These are phyloP conservation scores for Noctua pronuba DNA, from an alignment of 2,888 invertebrate genomes.

Conservation along the genomic window DNA sequence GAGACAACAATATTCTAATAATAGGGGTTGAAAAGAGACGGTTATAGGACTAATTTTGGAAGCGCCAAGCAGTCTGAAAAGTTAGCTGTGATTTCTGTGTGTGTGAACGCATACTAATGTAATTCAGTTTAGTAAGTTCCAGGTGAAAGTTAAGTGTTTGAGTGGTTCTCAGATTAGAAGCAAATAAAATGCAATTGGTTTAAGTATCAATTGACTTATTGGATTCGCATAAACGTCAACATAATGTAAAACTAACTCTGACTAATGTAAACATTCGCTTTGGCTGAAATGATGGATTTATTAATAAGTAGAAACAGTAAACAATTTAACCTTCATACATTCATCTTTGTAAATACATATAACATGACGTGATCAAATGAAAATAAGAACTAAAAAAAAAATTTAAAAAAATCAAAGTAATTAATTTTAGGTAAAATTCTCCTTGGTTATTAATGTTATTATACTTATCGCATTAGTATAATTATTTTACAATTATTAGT, in stretches of 20 bases:
- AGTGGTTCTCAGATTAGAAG: conserved; percentile 46
- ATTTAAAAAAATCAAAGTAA: background rate
- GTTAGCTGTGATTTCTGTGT: conserved; percentile 70
- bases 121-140: conserved; percentile 64
- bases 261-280: background rate
- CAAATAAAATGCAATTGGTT: conserved; percentile 38
- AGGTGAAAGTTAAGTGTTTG: conserved; percentile 58
- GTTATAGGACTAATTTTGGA: conserved; percentile 82
- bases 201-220: conserved; percentile 32
- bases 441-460: background rate
- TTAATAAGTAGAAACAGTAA: background rate
- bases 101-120: conserved; percentile 68
- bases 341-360: background rate
- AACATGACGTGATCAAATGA: background rate
- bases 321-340: too few species aligned
- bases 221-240: conserved; percentile 11
- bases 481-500: background rate
- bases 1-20: conserved; percentile 78
- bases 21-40: conserved; percentile 81
- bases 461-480: background rate
- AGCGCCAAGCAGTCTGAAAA: conserved; percentile 90
- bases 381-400: background rate
- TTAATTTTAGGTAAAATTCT: too few species aligned
- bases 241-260: too few species aligned
- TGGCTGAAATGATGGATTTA: background rate